Evolutionary conservation across 2,113 vertebrate species (phyloP).

Genomic region (Neofelis nebulosa): DNA sequence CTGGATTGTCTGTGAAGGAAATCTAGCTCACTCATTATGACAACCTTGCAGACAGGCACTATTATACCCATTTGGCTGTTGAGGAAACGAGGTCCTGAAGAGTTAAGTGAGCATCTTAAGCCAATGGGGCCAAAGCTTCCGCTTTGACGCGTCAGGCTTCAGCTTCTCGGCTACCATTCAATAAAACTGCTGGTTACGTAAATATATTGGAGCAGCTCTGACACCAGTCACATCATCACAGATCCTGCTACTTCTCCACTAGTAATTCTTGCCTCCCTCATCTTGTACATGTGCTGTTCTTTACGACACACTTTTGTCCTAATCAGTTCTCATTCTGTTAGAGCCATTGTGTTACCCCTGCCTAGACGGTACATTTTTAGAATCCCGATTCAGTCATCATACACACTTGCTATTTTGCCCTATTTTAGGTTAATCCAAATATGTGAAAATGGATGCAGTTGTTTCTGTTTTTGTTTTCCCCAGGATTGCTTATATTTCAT

Average conservation of each 20-base stretch:
- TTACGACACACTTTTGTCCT: not conserved
- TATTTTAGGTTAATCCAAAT: not conserved
- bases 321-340: not conserved
- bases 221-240: too few species aligned
- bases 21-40: not conserved
- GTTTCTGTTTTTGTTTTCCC: not conserved
- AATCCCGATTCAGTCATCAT: not conserved
- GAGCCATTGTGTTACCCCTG: not conserved
- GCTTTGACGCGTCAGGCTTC: not conserved
- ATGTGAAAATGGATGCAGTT: not conserved
- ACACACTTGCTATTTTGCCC: not conserved
- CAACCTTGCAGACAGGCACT: too few species aligned
- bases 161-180: not conserved
- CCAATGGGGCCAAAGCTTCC: not conserved
- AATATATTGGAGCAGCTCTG: rapidly evolving
- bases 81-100: not conserved
- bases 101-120: not conserved
- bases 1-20: too few species aligned
- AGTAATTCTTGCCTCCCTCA: not conserved
- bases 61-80: not conserved
- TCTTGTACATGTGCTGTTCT: not conserved
- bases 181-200: rapidly evolving
- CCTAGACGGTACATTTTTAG: not conserved
- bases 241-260: not conserved
- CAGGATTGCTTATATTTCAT: not conserved